A percentile compares a stretch with the other conserved stretches of the same genome.
Evolutionary conservation across 2,113 vertebrate genomes (phyloP).

Genomic region (Syrrhaptes paradoxus): DNA sequence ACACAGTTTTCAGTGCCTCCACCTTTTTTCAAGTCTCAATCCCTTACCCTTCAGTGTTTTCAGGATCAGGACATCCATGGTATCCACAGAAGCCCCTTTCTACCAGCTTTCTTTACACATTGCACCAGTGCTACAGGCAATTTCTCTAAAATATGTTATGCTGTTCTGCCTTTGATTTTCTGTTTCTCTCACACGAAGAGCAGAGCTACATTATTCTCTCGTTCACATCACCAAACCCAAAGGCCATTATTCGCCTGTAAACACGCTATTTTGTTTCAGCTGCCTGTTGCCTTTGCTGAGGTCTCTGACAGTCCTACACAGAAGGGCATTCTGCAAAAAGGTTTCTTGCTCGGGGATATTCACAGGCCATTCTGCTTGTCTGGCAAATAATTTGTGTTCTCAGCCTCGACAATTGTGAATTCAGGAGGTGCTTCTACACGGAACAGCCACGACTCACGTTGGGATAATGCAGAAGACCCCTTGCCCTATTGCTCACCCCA

Average conservation of each 20-base stretch:
- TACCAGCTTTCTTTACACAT: neutral
- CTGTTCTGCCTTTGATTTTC: neutral
- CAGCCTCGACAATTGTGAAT: rapidly evolving
- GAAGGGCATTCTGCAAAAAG: neutral
- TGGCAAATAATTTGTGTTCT: neutral
- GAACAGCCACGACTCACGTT: neutral
- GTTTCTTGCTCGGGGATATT: neutral
- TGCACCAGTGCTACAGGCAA: neutral
- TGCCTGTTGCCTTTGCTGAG: neutral
- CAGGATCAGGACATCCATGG: neutral
- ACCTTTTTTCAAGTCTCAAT: neutral
- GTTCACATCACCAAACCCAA: neutral
- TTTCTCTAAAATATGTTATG: neutral
- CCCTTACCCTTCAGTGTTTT: neutral
- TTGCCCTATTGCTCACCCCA: neutral
- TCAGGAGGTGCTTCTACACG: rapidly evolving
- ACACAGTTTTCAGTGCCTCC: neutral
- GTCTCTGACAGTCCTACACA: neutral
- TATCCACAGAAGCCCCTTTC: neutral
- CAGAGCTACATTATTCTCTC: neutral
- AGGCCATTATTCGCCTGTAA: neutral
- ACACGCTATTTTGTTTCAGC: neutral
- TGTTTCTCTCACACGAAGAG: neutral
- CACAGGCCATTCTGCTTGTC: neutral
- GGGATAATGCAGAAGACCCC: neutral